phyloP scores from a whole-genome alignment of 2,888 invertebrate species.

The Gymnoscelis rufifasciata region DNA sequence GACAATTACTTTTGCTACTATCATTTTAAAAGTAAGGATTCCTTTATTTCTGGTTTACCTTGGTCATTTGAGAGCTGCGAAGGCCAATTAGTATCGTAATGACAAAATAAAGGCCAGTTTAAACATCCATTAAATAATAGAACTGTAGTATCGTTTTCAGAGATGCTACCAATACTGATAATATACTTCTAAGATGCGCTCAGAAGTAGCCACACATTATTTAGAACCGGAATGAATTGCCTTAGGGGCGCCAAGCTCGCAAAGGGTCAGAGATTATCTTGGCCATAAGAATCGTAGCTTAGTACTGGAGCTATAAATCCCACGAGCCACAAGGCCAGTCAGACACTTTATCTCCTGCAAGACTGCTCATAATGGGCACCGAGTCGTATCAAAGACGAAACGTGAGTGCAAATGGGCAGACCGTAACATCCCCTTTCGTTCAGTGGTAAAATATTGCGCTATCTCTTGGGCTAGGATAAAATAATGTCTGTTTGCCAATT shows the following conservation, averaged over 20 bases:
- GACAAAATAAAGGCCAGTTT: too few species aligned
- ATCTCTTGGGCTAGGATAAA: conserved; percentile 9
- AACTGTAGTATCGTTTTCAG: too few species aligned
- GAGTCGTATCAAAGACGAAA: conserved; percentile 31
- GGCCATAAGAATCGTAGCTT: conserved; percentile 18
- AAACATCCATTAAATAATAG: too few species aligned
- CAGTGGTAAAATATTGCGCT: conserved; percentile 22
- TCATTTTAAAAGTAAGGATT: too few species aligned
- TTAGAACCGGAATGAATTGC: background rate
- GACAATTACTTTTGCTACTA: too few species aligned
- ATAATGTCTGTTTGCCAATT: too few species aligned
- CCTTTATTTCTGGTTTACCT: too few species aligned
- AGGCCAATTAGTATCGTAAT: too few species aligned
- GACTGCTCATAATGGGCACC: conserved; percentile 33
- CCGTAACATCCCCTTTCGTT: conserved; percentile 2
- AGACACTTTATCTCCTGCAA: conserved; percentile 36
- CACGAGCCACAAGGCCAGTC: conserved; percentile 26
- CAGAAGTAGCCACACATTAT: background rate
- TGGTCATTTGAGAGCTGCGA: too few species aligned
- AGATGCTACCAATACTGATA: too few species aligned
- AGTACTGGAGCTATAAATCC: conserved; percentile 23
- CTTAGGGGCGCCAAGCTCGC: conserved; percentile 2
- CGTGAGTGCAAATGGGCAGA: conserved; percentile 21
- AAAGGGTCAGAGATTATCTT: conserved; percentile 18
- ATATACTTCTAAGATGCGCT: too few species aligned